Conservation (phyloP, 2,888 invertebrate species). For the Cosmia trapezina region DNA sequence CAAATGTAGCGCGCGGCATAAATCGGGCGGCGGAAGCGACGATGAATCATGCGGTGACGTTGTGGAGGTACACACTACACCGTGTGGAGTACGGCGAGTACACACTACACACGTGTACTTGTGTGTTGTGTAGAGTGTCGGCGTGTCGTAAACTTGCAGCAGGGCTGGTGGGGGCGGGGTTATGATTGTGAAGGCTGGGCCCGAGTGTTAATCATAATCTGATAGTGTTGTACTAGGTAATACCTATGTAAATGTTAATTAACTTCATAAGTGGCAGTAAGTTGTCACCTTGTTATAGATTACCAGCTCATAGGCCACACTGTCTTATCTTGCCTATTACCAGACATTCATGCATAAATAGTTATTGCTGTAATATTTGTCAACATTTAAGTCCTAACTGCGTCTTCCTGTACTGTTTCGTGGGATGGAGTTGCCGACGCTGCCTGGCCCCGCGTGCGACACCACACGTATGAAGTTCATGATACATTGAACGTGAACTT, state of each 20-base stretch:
- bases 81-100: constrained; percentile 32
- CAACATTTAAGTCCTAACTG: background rate
- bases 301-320: background rate
- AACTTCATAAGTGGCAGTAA: background rate
- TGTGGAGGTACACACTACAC: constrained; percentile 46
- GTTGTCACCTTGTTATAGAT: background rate
- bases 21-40: constrained; percentile 64
- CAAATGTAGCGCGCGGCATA: constrained; percentile 61
- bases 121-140: constrained; percentile 38
- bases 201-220: constrained; percentile 29
- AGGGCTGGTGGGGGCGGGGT: constrained; percentile 10
- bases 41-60: constrained; percentile 64
- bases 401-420: background rate
- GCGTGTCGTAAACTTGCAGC: constrained; percentile 35
- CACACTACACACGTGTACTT: constrained; percentile 29
- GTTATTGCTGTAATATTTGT: constrained; percentile 7
- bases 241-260: constrained; percentile 1
- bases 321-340: no score
- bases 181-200: constrained; percentile 21
- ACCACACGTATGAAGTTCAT: constrained; percentile 20
- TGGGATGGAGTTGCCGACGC: background rate
- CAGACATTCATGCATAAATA: background rate
- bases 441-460: constrained; percentile 2
- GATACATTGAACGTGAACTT: constrained; percentile 25
- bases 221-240: constrained; percentile 4